phyloP scores from a whole-genome alignment of 23 tunicate genomes.

The Diplosoma virens region DNA sequence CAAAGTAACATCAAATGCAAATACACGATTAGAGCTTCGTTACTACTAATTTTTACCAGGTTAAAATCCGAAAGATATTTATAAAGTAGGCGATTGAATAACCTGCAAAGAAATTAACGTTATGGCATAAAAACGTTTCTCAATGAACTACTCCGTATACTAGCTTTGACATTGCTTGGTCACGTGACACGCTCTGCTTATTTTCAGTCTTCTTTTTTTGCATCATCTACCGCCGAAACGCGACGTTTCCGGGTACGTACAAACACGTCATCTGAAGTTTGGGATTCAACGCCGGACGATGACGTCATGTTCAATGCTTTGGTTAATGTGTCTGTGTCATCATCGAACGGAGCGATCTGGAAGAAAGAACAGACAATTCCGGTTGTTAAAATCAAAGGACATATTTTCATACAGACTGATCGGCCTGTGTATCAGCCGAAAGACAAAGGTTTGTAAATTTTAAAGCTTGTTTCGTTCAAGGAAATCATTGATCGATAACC shows the following conservation, averaged over 20 bases:
- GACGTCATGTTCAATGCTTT: constrained; percentile 15
- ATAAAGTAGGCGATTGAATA: too few relatives aligned
- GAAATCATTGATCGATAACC: too few relatives aligned
- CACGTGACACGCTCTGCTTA: background rate
- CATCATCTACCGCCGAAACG: background rate
- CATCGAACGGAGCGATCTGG: constrained; percentile 34
- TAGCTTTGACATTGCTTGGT: background rate
- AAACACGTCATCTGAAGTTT: background rate
- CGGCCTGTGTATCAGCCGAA: constrained; percentile 65
- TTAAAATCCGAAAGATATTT: too few relatives aligned
- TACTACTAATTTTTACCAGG: too few relatives aligned
- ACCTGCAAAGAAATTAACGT: too few relatives aligned
- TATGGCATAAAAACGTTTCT: too few relatives aligned
- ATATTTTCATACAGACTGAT: constrained; percentile 79
- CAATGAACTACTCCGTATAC: background rate
- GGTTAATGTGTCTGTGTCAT: constrained; percentile 33
- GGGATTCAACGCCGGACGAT: background rate
- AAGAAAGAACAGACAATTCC: constrained; percentile 8
- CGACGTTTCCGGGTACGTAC: constrained; percentile 7
- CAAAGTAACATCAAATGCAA: too few relatives aligned
- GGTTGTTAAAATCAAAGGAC: constrained; percentile 42
- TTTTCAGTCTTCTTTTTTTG: background rate
- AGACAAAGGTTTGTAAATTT: constrained; percentile 82
- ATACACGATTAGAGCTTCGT: too few relatives aligned
- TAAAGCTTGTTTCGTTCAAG: too few relatives aligned